Evolutionary conservation across 2,113 vertebrate species (phyloP), one percentile per base, ranked within the genome.

Genomic region (Albula glossodonta): DNA sequence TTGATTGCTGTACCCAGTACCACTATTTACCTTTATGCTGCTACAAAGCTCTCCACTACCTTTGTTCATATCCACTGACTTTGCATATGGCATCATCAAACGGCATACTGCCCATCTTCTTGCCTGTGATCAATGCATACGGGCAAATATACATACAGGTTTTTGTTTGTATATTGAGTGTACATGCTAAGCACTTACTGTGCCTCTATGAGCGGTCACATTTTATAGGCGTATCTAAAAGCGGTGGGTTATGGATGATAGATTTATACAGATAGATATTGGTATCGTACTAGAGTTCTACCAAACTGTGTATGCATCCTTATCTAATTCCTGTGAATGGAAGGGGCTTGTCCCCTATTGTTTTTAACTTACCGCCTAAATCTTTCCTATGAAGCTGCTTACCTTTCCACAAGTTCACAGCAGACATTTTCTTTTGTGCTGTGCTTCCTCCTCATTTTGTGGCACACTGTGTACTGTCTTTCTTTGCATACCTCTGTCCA

Each of bases 181-280:
- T 79, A 88, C 53, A 85, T 87, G 84, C 41, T 78, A 78, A 56
- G 70, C 57, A 85, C 51, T 86, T 87, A 84, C 22, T 83, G 80
- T 31, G 84, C 85, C 51, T 83, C 60, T 22, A 66, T 41, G 82
- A 82, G 25, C 60, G 78, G 52, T 84, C 70, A 86, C 79, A 79
- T 90, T 87, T 89, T 89, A 80, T 87, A 81, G 86, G 89, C 85
- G 88, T 89, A 89, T 79, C 7, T 84, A 84, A 66, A 66, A 74
- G 31, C 80, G 53, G 79, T 8, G 80, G n/a, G 84, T 41, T 85
- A 50, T 51, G 31, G 83, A 88, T 81, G 82, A 41, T 17, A 50
- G 17, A 52, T 80, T 25, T 77, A 74, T 78, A 56, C 57, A 81
- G 6, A 85, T 86, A 22, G 52, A 74, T 74, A 74, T 22, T 74